These are phyloP conservation scores for Hybognathus amarus DNA, from an alignment of 2,797 vertebrate species.

Conservation along the genomic window DNA sequence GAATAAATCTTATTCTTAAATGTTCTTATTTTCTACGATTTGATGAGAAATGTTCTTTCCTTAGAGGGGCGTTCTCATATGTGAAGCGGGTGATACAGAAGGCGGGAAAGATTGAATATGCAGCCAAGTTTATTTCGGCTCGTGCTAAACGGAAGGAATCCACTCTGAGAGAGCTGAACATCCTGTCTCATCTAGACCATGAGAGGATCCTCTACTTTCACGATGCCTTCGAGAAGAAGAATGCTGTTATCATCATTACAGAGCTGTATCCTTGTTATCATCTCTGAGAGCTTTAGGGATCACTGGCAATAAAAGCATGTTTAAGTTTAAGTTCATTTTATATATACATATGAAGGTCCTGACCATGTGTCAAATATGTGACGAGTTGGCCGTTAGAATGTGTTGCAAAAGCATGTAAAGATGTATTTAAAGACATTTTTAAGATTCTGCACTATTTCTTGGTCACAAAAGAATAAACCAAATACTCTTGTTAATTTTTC, in stretches of 20 bases:
- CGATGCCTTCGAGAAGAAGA: conserved; percentile 95
- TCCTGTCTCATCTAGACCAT: conserved; percentile 90
- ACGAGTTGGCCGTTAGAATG: neutral
- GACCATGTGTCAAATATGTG: neutral
- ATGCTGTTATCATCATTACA: conserved; percentile 87
- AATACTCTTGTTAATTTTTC: neutral
- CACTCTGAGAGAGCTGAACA: conserved; percentile 85
- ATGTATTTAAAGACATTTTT: neutral
- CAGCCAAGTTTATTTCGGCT: conserved; percentile 93
- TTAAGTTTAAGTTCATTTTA: neutral
- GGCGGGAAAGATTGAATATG: conserved; percentile 85
- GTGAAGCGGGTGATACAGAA: conserved; percentile 91
- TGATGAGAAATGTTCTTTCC: conserved; percentile 18
- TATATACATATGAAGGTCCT: neutral
- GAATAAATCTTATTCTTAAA: neutral
- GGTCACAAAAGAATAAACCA: neutral
- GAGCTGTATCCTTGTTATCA: conserved; percentile 89
- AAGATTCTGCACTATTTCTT: neutral
- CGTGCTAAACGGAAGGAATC: conserved; percentile 88
- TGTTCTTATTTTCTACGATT: neutral
- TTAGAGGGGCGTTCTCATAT: conserved; percentile 94
- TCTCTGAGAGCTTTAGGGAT: conserved; percentile 3
- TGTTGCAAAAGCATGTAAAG: neutral
- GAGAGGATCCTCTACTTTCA: conserved; percentile 92
- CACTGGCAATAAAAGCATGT: neutral